Evolutionary conservation across 2,888 invertebrate genomes (phyloP).

Genomic region (Cylloceria caligata): DNA sequence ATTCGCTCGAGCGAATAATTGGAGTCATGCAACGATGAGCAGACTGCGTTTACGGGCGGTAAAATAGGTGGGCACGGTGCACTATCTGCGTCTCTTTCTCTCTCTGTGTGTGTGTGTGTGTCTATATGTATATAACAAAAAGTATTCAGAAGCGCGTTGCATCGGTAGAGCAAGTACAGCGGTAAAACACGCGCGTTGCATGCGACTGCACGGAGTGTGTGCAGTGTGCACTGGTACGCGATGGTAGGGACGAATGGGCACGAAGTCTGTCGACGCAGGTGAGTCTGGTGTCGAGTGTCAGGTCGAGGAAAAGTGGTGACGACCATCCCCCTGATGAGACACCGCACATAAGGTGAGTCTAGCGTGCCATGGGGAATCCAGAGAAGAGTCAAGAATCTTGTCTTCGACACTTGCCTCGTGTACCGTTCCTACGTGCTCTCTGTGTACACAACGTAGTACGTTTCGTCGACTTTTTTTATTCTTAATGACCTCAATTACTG

Average conservation of each 20-base stretch:
- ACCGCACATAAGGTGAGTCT: constrained; percentile 54
- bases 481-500: constrained; percentile 13
- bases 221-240: background rate
- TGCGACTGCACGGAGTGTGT: constrained; percentile 15
- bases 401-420: constrained; percentile 27
- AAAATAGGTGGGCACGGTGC: constrained; percentile 61
- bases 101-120: no score
- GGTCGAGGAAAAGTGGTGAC: constrained; percentile 49
- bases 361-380: constrained; percentile 32
- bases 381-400: constrained; percentile 39
- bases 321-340: constrained; percentile 52
- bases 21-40: constrained; percentile 70
- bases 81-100: background rate
- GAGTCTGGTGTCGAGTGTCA: constrained; percentile 66
- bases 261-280: constrained; percentile 62
- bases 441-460: background rate
- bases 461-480: constrained; percentile 18
- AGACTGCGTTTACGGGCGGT: constrained; percentile 59
- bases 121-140: background rate
- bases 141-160: constrained; percentile 20
- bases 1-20: constrained; percentile 72
- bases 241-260: constrained; percentile 56
- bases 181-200: constrained; percentile 58
- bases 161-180: constrained; percentile 48
- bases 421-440: background rate